Base-by-base conservation (phyloP, 2,888 invertebrate species). In the Eupithecia subfuscata region DNA sequence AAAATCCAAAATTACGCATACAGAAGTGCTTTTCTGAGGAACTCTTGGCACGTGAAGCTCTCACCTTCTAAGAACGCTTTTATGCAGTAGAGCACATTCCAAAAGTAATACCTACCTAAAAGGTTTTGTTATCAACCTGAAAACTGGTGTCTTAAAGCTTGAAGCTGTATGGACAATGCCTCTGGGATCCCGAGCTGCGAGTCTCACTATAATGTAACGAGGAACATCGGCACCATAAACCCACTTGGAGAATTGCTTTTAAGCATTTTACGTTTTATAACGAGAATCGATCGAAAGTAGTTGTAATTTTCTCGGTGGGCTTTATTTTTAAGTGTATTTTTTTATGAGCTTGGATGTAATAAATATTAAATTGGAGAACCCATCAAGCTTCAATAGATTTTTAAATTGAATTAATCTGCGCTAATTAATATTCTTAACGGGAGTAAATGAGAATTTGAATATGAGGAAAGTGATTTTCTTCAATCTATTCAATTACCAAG, bases 101-200 rank as follows among this genome's bases (percentile, higher is more conserved):
- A 56, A 56, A 56, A 22, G 52, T 22, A 22, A 56, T 22, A n/a
- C 1, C 52, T 52, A 56, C 22, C 12, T n/a, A 48, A 71, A 43
- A 63, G 70, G 30, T 64, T 43, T 64, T 34, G 45, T 65, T 71
- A 71, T 65, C 71, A 48, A 48, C 64, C 60, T 64, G 71, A n/a
- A 64, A 65, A 48, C 52, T 56, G 9, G 34, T 67, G 18, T 37
- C 14, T 52, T 56, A 22, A 52, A 68, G 56, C 60, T 37, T 60
- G 56, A 60, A 73, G 67, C 52, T 72, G 12, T 52, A 67, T 52
- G 40, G 37, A 73, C 25, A 30, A 65, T 68, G 18, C 60, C 60
- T 25, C 30, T 25, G 73, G 68, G 73, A 68, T 52, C 12, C 18
- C 52, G 60, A n/a, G n/a, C 11, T 40, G 25, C 25, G 25, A n/a